phyloP scores from a whole-genome alignment of 2,888 invertebrate species.

The Siphlonurus alternatus region DNA sequence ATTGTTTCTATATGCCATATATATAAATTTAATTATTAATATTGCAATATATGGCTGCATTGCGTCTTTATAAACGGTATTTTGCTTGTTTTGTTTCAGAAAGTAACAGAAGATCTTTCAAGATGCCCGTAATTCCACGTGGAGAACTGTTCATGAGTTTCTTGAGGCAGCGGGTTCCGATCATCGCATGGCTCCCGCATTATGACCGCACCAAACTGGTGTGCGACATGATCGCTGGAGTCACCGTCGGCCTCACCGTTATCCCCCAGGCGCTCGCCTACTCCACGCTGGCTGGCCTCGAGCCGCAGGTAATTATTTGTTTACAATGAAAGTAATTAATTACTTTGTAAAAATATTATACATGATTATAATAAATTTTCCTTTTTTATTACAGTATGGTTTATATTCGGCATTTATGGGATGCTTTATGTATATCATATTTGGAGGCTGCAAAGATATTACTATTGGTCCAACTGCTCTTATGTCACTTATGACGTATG shows the following conservation, averaged over 20 bases:
- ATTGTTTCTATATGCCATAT: too few species aligned
- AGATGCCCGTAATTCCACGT: neutral
- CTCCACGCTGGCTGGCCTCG: conserved; percentile 72
- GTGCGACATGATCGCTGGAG: conserved; percentile 48
- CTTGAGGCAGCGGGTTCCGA: neutral
- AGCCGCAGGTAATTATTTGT: conserved; percentile 47
- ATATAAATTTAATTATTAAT: too few species aligned
- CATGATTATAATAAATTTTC: neutral
- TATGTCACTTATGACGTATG: conserved; percentile 79
- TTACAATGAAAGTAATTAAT: conserved; percentile 2
- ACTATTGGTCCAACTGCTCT: conserved; percentile 88
- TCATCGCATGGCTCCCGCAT: neutral
- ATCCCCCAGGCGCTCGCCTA: conserved; percentile 89
- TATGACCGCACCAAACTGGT: neutral
- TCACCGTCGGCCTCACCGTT: conserved; percentile 84
- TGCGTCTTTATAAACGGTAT: too few species aligned
- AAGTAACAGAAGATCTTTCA: neutral
- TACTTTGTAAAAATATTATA: neutral
- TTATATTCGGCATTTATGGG: conserved; percentile 90
- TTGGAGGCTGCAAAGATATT: conserved; percentile 78
- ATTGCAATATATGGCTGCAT: too few species aligned
- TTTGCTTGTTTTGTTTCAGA: too few species aligned
- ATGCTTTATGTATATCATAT: conserved; percentile 75
- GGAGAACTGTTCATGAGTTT: neutral
- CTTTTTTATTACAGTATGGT: conserved; percentile 57